Conservation (phyloP, 2,888 invertebrate species). For the Apomyelois bistriatella region DNA sequence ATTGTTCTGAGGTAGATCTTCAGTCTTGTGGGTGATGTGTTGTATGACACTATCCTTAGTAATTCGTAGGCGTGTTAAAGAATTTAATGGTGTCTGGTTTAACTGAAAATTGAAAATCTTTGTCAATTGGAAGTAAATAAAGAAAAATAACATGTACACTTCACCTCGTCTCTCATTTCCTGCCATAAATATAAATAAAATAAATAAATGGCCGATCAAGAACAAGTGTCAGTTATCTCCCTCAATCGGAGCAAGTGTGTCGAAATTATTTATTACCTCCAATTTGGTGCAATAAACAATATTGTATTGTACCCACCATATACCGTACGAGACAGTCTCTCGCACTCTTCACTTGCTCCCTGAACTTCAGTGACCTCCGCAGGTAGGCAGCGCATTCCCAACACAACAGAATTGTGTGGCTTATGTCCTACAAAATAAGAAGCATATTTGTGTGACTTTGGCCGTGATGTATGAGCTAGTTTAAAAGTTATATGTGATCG, state of each 20-base stretch:
- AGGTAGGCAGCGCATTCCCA: conserved; percentile 46
- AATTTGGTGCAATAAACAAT: too few relatives aligned
- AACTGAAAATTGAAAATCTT: neutral
- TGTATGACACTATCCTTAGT: neutral
- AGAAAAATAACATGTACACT: too few relatives aligned
- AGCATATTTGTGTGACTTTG: too few relatives aligned
- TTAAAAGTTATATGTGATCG: too few relatives aligned
- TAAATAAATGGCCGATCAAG: too few relatives aligned
- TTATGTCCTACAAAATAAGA: conserved; percentile 23
- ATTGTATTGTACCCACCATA: conserved; percentile 34
- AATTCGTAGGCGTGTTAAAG: neutral
- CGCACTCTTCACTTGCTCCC: conserved; percentile 37
- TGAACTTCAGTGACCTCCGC: conserved; percentile 33
- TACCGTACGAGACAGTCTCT: conserved; percentile 29
- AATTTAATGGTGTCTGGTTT: neutral
- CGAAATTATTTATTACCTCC: too few relatives aligned
- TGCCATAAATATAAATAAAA: too few relatives aligned
- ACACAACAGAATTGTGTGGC: conserved; percentile 33
- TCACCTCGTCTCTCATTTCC: too few relatives aligned
- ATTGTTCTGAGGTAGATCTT: neutral
- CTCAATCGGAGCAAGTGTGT: too few relatives aligned
- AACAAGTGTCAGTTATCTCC: too few relatives aligned
- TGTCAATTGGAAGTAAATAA: too few relatives aligned
- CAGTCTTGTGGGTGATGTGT: neutral
- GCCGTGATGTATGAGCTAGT: too few relatives aligned